Evolutionary conservation across 1,140 invertebrate species (phyloP).

Genomic region (Chironomus striatipennis): DNA sequence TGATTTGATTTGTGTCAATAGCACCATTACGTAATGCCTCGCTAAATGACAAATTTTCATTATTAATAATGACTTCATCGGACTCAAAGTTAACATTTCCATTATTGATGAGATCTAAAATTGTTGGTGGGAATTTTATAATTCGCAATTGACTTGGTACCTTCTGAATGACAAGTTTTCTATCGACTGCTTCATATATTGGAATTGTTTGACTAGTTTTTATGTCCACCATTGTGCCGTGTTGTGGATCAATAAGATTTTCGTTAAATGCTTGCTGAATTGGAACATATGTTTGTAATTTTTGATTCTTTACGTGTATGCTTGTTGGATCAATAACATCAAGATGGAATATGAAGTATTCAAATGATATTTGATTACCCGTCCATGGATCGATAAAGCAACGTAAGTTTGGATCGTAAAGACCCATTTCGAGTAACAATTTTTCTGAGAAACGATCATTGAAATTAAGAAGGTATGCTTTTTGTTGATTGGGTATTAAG

Average conservation of each 20-base stretch:
- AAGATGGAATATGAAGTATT: slow-evolving; percentile 64
- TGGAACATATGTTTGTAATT: slow-evolving; percentile 55
- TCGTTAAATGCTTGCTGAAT: slow-evolving; percentile 65
- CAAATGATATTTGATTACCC: slow-evolving; percentile 62
- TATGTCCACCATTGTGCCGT: slow-evolving; percentile 73
- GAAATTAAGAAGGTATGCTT: slow-evolving; percentile 41
- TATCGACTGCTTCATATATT: slow-evolving; percentile 75
- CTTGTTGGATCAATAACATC: slow-evolving; percentile 62
- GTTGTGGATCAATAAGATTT: slow-evolving; percentile 63
- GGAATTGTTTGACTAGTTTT: slow-evolving; percentile 69
- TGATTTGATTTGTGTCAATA: slow-evolving; percentile 64
- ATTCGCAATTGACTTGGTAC: slow-evolving; percentile 41
- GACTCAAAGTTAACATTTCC: slow-evolving; percentile 31
- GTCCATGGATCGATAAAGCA: slow-evolving; percentile 72
- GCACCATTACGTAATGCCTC: slow-evolving; percentile 63
- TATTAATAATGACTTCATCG: slow-evolving; percentile 43
- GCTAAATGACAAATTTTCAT: slow-evolving; percentile 46
- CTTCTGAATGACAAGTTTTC: slow-evolving; percentile 57
- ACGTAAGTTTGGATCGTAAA: slow-evolving; percentile 63
- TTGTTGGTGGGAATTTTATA: slow-evolving; percentile 36
- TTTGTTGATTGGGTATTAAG: slow-evolving; percentile 38
- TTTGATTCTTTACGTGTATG: slow-evolving; percentile 69
- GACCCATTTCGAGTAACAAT: slow-evolving; percentile 57
- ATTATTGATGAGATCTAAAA: slow-evolving; percentile 32
- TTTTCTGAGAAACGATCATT: slow-evolving; percentile 53